Percentiles rank a stretch among this genome's conserved stretches.
Conservation (phyloP, 1,140 invertebrate genomes). For the Conopomorpha cramerella region DNA sequence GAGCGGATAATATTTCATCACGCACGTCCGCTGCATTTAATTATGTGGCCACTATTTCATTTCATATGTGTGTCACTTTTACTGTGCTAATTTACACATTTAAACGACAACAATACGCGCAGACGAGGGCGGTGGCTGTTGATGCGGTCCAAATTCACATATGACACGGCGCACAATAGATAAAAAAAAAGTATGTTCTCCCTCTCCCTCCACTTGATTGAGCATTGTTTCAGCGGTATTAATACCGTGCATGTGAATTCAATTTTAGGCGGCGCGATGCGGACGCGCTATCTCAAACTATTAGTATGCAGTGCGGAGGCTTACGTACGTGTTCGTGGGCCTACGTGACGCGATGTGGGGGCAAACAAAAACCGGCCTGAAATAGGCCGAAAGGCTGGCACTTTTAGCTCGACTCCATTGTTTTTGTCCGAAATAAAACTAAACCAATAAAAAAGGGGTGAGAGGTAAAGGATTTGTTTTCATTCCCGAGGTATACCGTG, state of each 20-base stretch:
- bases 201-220: conserved; percentile 40
- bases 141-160: too few relatives aligned
- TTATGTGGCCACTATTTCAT: too few relatives aligned
- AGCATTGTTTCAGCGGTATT: conserved; percentile 36
- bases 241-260: conserved; percentile 38
- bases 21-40: conserved; percentile 2
- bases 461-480: too few relatives aligned
- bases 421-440: not conserved
- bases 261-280: conserved; percentile 38
- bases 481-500: too few relatives aligned
- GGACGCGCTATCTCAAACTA: conserved; percentile 19
- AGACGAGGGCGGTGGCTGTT: too few relatives aligned
- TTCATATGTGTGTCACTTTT: too few relatives aligned
- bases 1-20: conserved; percentile 30
- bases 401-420: conserved; percentile 1
- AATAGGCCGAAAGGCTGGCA: conserved; percentile 14
- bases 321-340: conserved; percentile 25
- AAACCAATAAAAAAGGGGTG: too few relatives aligned
- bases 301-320: conserved; percentile 32
- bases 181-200: too few relatives aligned
- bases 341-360: conserved; percentile 33
- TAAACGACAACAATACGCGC: too few relatives aligned
- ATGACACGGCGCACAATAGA: too few relatives aligned
- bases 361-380: conserved; percentile 38
- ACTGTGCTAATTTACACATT: too few relatives aligned